Evolutionary conservation across 2,888 invertebrate genomes (phyloP).

Genomic region (Tryphoninae sp.): DNA sequence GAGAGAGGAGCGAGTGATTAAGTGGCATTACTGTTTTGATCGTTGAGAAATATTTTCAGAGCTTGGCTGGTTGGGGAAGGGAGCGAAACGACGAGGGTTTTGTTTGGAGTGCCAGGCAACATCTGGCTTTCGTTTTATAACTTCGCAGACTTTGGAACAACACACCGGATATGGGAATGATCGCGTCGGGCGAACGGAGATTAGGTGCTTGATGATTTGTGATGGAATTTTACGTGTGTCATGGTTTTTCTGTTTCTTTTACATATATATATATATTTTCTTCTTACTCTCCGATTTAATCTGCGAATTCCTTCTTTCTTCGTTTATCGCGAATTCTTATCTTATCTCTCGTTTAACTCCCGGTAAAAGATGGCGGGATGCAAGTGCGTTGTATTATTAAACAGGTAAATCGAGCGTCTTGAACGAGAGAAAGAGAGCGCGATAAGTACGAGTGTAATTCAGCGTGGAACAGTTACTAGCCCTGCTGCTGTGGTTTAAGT

Average conservation of each 20-base stretch:
- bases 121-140: conserved; percentile 45
- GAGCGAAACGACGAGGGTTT: conserved; percentile 43
- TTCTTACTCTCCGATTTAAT: no score
- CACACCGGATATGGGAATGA: conserved; percentile 18
- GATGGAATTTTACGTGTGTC: neutral
- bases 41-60: conserved; percentile 40
- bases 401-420: conserved; percentile 66
- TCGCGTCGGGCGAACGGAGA: no score
- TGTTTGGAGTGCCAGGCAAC: conserved; percentile 44
- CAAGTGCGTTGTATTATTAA: conserved; percentile 60
- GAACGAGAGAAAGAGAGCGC: conserved; percentile 55
- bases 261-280: no score
- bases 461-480: conserved; percentile 23
- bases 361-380: neutral
- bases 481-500: conserved; percentile 61
- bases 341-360: neutral
- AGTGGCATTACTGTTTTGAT: conserved; percentile 20
- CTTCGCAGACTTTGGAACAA: neutral
- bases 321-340: neutral
- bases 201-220: neutral
- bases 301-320: neutral
- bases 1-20: conserved; percentile 16
- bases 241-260: neutral
- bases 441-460: conserved; percentile 62
- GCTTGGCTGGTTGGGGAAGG: conserved; percentile 15